phyloP scores from a whole-genome alignment of 2,888 invertebrate species.

The Rhimphoctona megacephalus region DNA sequence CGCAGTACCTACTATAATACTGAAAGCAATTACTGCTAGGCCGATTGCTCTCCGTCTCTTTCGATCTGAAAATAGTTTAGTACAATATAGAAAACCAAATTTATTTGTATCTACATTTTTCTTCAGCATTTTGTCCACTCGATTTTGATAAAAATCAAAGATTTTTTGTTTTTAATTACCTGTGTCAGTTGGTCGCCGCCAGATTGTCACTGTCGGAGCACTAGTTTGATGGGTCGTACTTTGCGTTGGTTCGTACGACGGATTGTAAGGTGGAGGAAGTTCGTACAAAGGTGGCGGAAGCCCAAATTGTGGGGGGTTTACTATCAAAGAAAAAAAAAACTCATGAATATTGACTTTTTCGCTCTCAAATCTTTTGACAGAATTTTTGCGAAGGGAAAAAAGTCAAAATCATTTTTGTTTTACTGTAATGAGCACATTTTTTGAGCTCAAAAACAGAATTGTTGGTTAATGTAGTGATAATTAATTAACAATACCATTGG shows the following conservation, averaged over 20 bases:
- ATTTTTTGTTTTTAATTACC: not conserved
- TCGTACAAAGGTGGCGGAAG: not conserved
- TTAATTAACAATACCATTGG: not conserved
- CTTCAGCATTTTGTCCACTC: not conserved
- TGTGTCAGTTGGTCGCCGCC: not conserved
- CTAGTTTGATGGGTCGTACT: not conserved
- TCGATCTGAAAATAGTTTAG: not conserved
- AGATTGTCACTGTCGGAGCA: not conserved
- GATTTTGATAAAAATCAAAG: not conserved
- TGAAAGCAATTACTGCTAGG: not conserved
- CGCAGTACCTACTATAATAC: not conserved
- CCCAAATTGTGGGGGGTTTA: not conserved
- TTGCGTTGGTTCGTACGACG: not conserved
- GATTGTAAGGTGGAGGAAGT: not conserved
- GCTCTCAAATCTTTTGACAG: not conserved
- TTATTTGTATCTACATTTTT: not conserved
- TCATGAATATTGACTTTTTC: not conserved
- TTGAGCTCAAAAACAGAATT: not conserved
- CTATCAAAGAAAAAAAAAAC: not conserved
- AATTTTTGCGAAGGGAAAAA: not conserved
- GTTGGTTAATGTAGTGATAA: not conserved
- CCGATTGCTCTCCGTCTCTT: not conserved
- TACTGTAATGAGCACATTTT: too few species aligned
- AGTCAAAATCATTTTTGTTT: not conserved
- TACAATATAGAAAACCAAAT: not conserved